Conservation (phyloP, 2,113 vertebrate genomes). For the Argyrosomus japonicus region DNA sequence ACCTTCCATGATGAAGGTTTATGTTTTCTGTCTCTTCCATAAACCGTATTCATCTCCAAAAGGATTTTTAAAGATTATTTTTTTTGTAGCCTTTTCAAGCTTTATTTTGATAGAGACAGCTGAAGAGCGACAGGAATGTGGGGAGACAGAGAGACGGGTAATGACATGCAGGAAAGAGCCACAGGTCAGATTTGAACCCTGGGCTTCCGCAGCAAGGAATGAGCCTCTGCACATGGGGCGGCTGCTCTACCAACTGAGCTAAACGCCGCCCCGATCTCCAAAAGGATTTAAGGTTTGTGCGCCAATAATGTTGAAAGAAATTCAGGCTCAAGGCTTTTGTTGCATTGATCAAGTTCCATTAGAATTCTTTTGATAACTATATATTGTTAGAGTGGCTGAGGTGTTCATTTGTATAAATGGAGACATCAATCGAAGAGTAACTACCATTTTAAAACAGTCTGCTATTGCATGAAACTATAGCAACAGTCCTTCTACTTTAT, state of each 20-base stretch:
- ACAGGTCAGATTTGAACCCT: no score
- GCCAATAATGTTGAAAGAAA: not conserved
- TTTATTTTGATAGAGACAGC: no score
- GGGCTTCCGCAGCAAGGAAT: no score
- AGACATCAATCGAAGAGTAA: not conserved
- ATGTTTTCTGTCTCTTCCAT: not conserved
- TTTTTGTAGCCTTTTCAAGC: no score
- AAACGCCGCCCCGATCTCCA: no score
- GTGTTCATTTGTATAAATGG: not conserved
- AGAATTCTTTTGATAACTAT: not conserved
- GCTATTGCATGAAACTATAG: not conserved
- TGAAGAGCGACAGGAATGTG: no score
- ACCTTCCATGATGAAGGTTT: slow-evolving; percentile 17
- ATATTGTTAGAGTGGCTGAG: not conserved
- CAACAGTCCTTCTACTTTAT: not conserved
- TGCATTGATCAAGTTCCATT: not conserved
- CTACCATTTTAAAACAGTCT: no score
- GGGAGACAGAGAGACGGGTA: no score
- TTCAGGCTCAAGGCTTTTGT: not conserved
- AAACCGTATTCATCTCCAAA: not conserved
- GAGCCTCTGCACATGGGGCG: no score
- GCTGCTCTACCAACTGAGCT: no score
- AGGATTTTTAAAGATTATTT: no score
- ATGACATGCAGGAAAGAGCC: no score
- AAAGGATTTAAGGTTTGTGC: not conserved